Percentiles rank a stretch among this genome's conserved stretches.
phyloP scores from a whole-genome alignment of 2,888 invertebrate genomes.

The Sesamia inferens region DNA sequence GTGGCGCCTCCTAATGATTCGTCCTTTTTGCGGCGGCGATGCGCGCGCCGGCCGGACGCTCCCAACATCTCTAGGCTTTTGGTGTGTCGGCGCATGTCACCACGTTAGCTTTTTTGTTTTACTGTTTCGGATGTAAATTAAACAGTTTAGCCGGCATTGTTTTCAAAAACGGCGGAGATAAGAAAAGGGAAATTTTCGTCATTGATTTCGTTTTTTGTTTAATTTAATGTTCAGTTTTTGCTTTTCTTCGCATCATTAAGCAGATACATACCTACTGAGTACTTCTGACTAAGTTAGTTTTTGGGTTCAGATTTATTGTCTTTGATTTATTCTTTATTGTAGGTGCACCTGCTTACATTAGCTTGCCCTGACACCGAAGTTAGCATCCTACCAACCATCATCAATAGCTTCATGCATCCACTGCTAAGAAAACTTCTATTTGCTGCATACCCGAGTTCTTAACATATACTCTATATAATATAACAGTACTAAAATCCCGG shows the following conservation, averaged over 20 bases:
- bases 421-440: constrained; percentile 2
- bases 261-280: background rate
- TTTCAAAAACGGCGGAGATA: constrained; percentile 69
- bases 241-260: background rate
- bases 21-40: constrained; percentile 87
- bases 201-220: constrained; percentile 61
- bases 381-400: background rate
- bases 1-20: constrained; percentile 90
- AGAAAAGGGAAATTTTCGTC: constrained; percentile 72
- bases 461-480: too few species aligned
- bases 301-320: too few species aligned
- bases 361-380: background rate
- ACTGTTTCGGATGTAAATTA: constrained; percentile 87
- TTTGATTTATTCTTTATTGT: background rate
- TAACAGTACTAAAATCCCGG: too few species aligned
- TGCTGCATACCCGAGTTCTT: too few species aligned
- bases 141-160: constrained; percentile 88
- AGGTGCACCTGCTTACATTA: background rate
- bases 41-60: constrained; percentile 77
- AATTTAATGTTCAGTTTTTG: constrained; percentile 25
- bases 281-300: background rate
- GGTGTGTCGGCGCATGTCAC: constrained; percentile 88
- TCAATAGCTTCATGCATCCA: background rate
- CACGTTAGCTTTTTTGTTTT: constrained; percentile 82
- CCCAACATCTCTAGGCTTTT: constrained; percentile 84